Conservation (phyloP, 2,797 vertebrate genomes). For the Rhynchotus rufescens region DNA sequence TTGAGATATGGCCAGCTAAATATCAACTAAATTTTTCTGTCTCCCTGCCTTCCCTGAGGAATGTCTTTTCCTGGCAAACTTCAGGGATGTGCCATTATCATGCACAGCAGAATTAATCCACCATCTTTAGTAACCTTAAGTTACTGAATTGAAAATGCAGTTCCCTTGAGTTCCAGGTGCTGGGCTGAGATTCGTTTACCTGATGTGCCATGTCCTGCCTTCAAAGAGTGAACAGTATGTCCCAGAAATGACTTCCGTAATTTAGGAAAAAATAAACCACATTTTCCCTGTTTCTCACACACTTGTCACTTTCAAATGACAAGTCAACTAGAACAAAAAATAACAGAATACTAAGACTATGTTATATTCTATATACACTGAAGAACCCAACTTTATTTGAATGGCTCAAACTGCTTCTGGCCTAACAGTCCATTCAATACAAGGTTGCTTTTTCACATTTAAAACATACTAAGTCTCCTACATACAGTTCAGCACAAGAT, state of each 20-base stretch:
- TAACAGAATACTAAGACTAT: background rate
- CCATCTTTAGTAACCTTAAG: background rate
- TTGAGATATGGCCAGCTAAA: background rate
- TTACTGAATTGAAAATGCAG: background rate
- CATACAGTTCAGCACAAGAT: background rate
- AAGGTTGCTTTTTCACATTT: background rate
- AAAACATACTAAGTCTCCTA: background rate
- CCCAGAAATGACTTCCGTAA: background rate
- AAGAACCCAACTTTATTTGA: background rate
- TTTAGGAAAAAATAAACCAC: background rate
- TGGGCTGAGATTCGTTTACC: background rate
- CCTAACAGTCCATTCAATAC: background rate
- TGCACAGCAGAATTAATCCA: background rate
- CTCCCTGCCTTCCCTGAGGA: background rate
- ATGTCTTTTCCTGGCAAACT: background rate
- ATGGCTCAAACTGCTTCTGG: slow-evolving; percentile 2
- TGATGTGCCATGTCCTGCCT: background rate
- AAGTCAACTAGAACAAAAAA: background rate
- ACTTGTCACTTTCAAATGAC: background rate
- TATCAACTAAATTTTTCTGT: background rate
- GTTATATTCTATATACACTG: background rate
- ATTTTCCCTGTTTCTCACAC: background rate
- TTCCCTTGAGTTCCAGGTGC: background rate
- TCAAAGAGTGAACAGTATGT: background rate
- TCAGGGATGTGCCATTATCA: background rate